Base-by-base conservation (phyloP, 30 jellyfish, hydroid and myxozoan species). In the Hydractinia symbiolongicarpus region DNA sequence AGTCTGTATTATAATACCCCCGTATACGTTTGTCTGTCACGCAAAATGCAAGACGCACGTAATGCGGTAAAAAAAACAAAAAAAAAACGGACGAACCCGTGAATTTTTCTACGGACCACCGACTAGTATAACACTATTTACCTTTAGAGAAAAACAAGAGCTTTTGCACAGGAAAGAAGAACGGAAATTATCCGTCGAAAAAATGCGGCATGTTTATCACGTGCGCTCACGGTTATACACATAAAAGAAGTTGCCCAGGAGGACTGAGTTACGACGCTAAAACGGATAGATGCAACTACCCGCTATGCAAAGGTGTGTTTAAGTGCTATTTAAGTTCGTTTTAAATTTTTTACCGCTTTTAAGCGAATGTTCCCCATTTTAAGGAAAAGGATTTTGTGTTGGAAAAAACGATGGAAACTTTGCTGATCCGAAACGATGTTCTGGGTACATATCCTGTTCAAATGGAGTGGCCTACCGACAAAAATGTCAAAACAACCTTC, bases 401-500 rank as follows among this genome's bases (percentile, higher is more conserved):
- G 74, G 74, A 64, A 44, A 51, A 51, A 51, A 64, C 40, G 74
- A 64, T 64, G 74, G 74, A 64, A 51, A 64, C 74, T 64, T 1
- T 51, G 40, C 19, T n/a, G 52, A 64, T 64, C 74, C 74, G 17
- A 64, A 64, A n/a, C 4, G 40, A 6, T 64, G 74, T 13, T 44
- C 19, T 7, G 16, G 19, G 19, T 64, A n/a, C 9, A 64, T 64
- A 44, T n/a, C 9, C 19, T 64, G 74, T 64, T 64, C 74, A 64
- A 64, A 64, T 13, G 74, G 74, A 7, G 40, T 64, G 19, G 74
- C 74, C 40, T 64, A 64, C 40, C 74, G 16, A 44, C 9, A 64
- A 64, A 64, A 13, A 6, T 64, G 74, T 64, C 74, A 44, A 64
- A 6, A 9, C 40, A 51, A 51, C 40, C 40, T 64, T 44, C 9